These are phyloP conservation scores for Galago senegalensis DNA, from an alignment of 2,797 vertebrate genomes.

Conservation along the genomic window DNA sequence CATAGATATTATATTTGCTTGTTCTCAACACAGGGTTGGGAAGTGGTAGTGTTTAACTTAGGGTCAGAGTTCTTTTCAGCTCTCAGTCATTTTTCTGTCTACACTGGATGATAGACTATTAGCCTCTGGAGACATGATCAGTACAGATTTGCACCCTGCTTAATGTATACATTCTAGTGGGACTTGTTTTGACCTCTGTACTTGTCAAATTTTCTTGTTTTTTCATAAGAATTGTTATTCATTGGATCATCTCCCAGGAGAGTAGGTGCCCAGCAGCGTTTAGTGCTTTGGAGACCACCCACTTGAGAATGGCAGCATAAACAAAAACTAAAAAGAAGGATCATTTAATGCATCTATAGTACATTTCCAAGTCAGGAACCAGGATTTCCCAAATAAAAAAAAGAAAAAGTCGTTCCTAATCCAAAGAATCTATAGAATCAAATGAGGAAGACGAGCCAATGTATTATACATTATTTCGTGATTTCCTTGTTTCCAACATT, in stretches of 20 bases:
- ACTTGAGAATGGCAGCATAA: background rate
- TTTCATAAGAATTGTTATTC: background rate
- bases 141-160: background rate
- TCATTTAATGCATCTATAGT: background rate
- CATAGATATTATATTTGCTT: background rate
- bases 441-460: background rate
- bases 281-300: background rate
- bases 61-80: background rate
- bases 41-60: conserved; percentile 3
- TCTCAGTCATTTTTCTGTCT: background rate
- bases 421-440: background rate
- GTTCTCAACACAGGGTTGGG: background rate
- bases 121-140: background rate
- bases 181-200: background rate
- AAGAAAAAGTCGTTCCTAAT: background rate
- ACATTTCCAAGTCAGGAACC: background rate
- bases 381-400: background rate
- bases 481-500: background rate
- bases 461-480: background rate
- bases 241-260: background rate
- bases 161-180: background rate
- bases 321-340: background rate
- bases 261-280: background rate
- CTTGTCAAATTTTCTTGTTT: background rate
- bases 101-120: background rate